Evolutionary conservation across 2,888 invertebrate species (phyloP).

Genomic region (Anoplius nigerrimus): DNA sequence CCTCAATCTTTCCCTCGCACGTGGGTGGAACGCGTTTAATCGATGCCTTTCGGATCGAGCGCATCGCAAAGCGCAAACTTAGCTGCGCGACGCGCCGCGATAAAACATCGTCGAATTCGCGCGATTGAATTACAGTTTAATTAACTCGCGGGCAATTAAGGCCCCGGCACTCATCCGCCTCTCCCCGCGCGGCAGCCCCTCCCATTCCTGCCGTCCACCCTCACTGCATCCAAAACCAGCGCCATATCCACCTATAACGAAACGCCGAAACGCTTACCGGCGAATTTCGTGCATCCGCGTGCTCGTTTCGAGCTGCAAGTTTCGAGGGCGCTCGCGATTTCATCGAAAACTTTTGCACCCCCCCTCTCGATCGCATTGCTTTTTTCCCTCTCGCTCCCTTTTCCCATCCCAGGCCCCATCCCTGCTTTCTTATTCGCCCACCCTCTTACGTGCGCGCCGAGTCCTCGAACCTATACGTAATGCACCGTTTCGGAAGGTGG

Average conservation of each 20-base stretch:
- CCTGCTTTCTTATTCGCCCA: constrained; percentile 8
- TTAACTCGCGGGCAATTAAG: constrained; percentile 73
- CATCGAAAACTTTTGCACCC: constrained; percentile 68
- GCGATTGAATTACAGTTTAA: constrained; percentile 74
- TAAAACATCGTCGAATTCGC: constrained; percentile 73
- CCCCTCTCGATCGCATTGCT: constrained; percentile 49
- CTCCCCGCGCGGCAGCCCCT: constrained; percentile 18
- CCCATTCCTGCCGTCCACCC: constrained; percentile 1
- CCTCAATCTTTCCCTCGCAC: too few relatives aligned
- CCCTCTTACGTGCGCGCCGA: neutral
- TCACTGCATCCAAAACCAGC: constrained; percentile 32
- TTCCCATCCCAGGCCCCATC: constrained; percentile 12
- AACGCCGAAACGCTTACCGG: constrained; percentile 55
- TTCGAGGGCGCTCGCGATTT: constrained; percentile 67
- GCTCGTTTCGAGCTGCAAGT: constrained; percentile 59
- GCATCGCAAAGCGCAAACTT: constrained; percentile 56
- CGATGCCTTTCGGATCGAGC: constrained; percentile 51
- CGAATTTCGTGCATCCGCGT: constrained; percentile 64
- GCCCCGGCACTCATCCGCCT: constrained; percentile 39
- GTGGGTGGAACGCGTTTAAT: neutral
- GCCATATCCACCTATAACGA: constrained; percentile 50
- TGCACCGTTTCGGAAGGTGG: too few relatives aligned
- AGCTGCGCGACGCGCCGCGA: constrained; percentile 61
- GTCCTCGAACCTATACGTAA: too few relatives aligned
- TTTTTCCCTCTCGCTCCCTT: constrained; percentile 28